Evolutionary conservation across 1,140 invertebrate genomes (phyloP), one percentile per base, ranked within the genome.

Genomic region (Listronotus oregonensis): DNA sequence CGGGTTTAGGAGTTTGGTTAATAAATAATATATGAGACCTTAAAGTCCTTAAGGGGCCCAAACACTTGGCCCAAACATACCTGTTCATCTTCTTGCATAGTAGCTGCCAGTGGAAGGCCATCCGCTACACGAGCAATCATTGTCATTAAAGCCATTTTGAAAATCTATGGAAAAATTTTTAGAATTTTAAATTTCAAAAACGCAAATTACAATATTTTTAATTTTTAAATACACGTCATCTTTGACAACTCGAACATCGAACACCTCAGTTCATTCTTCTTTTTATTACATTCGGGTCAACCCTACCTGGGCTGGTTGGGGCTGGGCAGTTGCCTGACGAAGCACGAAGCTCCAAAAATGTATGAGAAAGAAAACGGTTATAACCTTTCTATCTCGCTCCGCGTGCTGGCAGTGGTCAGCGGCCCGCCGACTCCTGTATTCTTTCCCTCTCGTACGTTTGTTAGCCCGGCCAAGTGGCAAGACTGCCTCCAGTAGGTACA

Each of bases 21-120:
- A 12, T 62, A 39, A 32, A 52, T 18, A 51, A n/a, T n/a, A n/a
- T n/a, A 2, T 47, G n/a, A 47, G 50, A 50, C n/a, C 32, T 56
- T 32, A 6, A 9, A 67, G 64, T 70, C 54, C 50, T 42, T 50
- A 34, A 51, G 5, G 21, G 21, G 21, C 21, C 21, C 21, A 27
- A 27, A n/a, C n/a, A n/a, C n/a, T n/a, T n/a, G n/a, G n/a, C 14
- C 39, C 27, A 51, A 73, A 81, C 73, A 77, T 84, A 98, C 95
- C 88, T 97, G 93, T 82, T 98, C 96, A 78, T 98, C 95, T 77
- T 98, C 96, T 82, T 98, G 96, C 86, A 98, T 95, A 32, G 95
- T 97, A 34, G 97, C 97, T 32, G 96, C 94, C 69, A 99, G 80
- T 47, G 96, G 96, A 64, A 99, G 85, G 6, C 96, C 97, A 83